phyloP scores from a whole-genome alignment of 2,888 invertebrate species.

The Pyrrhia umbra region DNA sequence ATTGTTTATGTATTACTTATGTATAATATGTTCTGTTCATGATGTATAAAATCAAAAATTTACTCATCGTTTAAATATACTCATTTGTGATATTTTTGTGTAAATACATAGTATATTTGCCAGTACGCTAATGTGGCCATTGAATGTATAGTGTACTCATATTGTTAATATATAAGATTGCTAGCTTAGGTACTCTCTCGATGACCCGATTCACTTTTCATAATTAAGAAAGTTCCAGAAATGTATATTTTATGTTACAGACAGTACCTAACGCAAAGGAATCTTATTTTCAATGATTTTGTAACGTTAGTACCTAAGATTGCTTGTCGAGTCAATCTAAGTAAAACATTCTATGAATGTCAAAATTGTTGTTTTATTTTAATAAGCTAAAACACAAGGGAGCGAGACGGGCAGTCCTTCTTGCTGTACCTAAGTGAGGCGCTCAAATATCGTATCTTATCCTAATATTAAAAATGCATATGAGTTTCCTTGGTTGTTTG shows the following conservation, averaged over 20 bases:
- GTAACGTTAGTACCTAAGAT: constrained; percentile 77
- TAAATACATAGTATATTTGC: constrained; percentile 83
- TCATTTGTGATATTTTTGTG: constrained; percentile 85
- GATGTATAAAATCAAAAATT: constrained; percentile 61
- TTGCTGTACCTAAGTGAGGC: too few relatives aligned
- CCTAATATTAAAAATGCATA: too few relatives aligned
- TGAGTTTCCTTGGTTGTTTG: too few relatives aligned
- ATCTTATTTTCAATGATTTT: constrained; percentile 69
- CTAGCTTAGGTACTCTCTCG: constrained; percentile 64
- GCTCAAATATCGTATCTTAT: too few relatives aligned
- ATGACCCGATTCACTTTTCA: not conserved
- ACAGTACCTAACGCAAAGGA: constrained; percentile 70
- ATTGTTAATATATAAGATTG: constrained; percentile 53
- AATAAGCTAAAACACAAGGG: too few relatives aligned
- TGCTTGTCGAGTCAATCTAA: constrained; percentile 82
- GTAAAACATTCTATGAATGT: constrained; percentile 89
- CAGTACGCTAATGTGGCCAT: constrained; percentile 84
- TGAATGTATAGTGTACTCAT: constrained; percentile 69
- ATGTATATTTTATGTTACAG: constrained; percentile 53
- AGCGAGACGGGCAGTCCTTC: too few relatives aligned
- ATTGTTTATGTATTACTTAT: constrained; percentile 57
- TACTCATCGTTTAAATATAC: constrained; percentile 75
- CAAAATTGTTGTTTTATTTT: constrained; percentile 71
- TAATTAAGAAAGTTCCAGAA: constrained; percentile 7
- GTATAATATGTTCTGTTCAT: constrained; percentile 59